A percentile compares a stretch with the other conserved stretches of the same genome.
phyloP scores from a whole-genome alignment of 2,888 invertebrate genomes.

The Cephus rjabovi region DNA sequence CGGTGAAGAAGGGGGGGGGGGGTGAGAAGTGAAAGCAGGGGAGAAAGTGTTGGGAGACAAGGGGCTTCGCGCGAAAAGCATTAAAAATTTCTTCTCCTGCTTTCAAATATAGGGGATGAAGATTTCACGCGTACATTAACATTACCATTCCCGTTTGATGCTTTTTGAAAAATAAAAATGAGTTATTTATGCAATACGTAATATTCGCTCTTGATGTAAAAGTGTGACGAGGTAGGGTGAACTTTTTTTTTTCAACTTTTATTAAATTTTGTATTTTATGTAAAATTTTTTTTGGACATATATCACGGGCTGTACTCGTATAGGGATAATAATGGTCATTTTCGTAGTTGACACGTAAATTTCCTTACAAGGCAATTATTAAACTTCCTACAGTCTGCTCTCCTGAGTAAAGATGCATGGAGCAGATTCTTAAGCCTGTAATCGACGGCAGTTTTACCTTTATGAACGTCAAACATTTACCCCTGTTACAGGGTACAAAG shows the following conservation, averaged over 20 bases:
- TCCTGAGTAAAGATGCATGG: background rate
- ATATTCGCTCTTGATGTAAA: too few species aligned
- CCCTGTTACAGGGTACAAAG: background rate
- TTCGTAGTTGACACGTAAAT: background rate
- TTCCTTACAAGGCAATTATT: background rate
- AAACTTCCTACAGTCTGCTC: background rate
- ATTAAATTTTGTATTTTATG: too few species aligned
- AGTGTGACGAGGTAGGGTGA: too few species aligned
- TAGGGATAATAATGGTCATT: too few species aligned
- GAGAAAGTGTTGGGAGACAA: background rate
- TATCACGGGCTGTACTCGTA: too few species aligned
- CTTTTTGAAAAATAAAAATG: background rate
- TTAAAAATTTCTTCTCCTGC: background rate
- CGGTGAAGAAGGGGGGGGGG: too few species aligned
- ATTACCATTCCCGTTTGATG: background rate
- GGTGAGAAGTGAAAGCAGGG: background rate
- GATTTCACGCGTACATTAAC: background rate
- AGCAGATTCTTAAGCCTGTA: background rate
- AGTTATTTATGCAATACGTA: too few species aligned
- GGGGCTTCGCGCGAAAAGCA: background rate
- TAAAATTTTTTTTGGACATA: too few species aligned
- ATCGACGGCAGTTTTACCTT: background rate
- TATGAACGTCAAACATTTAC: background rate
- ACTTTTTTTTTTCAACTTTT: too few species aligned
- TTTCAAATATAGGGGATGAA: background rate